Percentiles rank a stretch among this genome's conserved stretches.
Conservation (phyloP, 1,140 invertebrate genomes). For the Drosophila grimshawi region DNA sequence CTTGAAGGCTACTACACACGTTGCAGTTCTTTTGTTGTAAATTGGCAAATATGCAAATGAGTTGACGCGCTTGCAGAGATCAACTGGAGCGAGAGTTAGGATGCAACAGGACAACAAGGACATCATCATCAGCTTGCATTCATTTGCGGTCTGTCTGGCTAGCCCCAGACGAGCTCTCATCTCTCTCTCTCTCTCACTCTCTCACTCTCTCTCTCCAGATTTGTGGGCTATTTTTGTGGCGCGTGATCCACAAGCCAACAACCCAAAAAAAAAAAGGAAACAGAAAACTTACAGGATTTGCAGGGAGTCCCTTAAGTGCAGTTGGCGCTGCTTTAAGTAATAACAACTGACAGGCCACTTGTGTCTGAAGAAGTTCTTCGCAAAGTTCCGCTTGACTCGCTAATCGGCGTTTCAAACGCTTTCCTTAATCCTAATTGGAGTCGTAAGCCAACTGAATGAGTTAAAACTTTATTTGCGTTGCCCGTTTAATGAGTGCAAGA, state of each 20-base stretch:
- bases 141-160: conserved; percentile 44
- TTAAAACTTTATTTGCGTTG: conserved; percentile 41
- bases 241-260: conserved; percentile 41
- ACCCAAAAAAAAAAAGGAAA: neutral
- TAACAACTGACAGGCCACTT: conserved; percentile 49
- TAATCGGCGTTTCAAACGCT: conserved; percentile 47
- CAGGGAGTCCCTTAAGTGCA: conserved; percentile 1
- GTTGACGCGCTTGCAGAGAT: conserved; percentile 55
- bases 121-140: conserved; percentile 55
- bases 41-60: conserved; percentile 78
- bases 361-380: conserved; percentile 40
- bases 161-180: conserved; percentile 28
- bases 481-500: conserved; percentile 46
- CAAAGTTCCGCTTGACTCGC: conserved; percentile 23
- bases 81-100: conserved; percentile 22
- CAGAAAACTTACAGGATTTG: neutral
- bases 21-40: conserved; percentile 79
- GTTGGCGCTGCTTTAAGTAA: conserved; percentile 25
- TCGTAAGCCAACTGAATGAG: conserved; percentile 40
- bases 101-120: conserved; percentile 17
- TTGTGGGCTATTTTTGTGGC: conserved; percentile 57
- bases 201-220: conserved; percentile 41
- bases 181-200: neutral
- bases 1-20: conserved; percentile 53
- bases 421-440: conserved; percentile 65